Base-by-base conservation (phyloP, 2,113 vertebrate genomes). In the Eurypyga helias region DNA sequence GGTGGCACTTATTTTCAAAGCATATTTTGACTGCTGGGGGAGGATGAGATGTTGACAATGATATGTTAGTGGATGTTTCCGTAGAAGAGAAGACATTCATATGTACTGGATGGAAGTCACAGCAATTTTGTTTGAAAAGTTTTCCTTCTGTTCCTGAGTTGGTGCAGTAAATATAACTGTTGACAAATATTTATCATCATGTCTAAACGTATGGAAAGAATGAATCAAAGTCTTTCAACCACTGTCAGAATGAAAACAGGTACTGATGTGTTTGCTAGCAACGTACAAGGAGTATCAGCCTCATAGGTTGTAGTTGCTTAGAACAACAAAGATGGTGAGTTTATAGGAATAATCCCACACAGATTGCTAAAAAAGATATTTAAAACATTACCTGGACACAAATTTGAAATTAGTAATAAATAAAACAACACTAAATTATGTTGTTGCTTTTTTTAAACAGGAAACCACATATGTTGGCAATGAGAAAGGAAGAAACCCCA, bases 1-100 rank as follows among this genome's bases (percentile, higher is more conserved):
- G 94, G 96, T 62, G 83, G 94, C 67, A 94, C 55, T 97, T 93
- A 95, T 95, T 92, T 96, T 94, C 36, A 18, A 90, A 88, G 73
- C 21, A 33, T 95, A 57, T 93, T 95, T 95, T 96, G 89, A 93
- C 89, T 95, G 48, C 90, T 93, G 66, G 95, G 77, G 61, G 66
- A 85, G 80, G 69, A 89, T 71, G 69, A 87, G 69, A 71, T 66
- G 67, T 55, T 90, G 87, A 93, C 91, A 69, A 86, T 82, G 81
- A 82, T 73, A 69, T 54, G 83, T 91, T 81, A 92, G 86, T 88
- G 66, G 60, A 93, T 89, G 86, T 83, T 92, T 93, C 55, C 58
- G 49, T 48, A 76, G 34, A 93, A 92, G 17, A 61, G n/a, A 69
- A 94, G 79, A n/a, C 43, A 52, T 72, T 88, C 51, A 2, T 62